Percentiles rank a stretch among this genome's conserved stretches.
Conservation (phyloP, 1,140 invertebrate genomes). For the Lucilia sericata region DNA sequence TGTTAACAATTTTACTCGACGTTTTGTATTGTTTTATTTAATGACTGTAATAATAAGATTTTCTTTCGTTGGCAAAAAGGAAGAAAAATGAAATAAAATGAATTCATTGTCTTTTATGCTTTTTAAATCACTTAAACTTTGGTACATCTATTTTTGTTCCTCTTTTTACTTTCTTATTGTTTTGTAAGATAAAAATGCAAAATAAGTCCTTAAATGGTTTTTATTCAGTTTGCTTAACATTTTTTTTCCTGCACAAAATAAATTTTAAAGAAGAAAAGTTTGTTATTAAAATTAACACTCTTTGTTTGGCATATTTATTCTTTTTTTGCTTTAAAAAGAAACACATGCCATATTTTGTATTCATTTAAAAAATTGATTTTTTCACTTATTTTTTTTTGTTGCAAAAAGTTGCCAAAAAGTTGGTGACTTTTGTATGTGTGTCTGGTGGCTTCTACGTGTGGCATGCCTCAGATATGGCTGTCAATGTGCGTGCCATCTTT, state of each 20-base stretch:
- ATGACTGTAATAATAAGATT: conserved; percentile 4
- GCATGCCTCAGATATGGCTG: not conserved
- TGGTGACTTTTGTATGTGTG: not conserved
- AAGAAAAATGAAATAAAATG: no score
- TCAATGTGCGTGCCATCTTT: not conserved
- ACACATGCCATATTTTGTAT: not conserved
- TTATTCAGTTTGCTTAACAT: not conserved
- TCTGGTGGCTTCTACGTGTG: not conserved
- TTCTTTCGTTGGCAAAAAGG: not conserved
- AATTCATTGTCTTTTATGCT: not conserved
- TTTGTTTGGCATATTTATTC: not conserved
- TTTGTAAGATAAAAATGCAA: not conserved
- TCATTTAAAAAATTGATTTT: not conserved
- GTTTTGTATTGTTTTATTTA: not conserved
- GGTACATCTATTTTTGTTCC: not conserved
- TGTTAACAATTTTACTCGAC: not conserved
- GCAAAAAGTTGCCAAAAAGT: not conserved
- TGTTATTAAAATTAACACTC: not conserved
- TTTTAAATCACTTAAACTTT: conserved; percentile 8
- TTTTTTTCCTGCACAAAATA: not conserved
- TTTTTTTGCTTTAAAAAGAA: not conserved
- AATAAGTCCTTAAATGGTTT: not conserved
- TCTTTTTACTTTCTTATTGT: not conserved
- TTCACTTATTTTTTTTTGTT: not conserved
- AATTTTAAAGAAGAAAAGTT: not conserved